Percentiles rank a stretch among this genome's conserved stretches.
These are phyloP conservation scores for Sciurus vulgaris DNA, from an alignment of 2,797 vertebrate species.

Conservation along the genomic window DNA sequence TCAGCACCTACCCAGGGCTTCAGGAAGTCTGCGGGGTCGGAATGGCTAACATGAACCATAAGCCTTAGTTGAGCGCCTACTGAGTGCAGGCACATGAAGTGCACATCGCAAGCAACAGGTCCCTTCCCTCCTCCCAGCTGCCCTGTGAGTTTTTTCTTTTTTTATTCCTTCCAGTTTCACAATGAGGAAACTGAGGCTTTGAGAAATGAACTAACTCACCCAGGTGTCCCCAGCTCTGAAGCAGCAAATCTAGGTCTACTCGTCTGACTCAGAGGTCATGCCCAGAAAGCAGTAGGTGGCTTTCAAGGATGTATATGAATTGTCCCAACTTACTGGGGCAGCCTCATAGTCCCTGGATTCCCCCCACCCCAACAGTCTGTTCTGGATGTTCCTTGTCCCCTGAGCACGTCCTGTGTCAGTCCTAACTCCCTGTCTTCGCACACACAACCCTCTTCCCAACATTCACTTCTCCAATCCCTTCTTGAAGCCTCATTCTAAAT, in stretches of 20 bases:
- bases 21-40: neutral
- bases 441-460: neutral
- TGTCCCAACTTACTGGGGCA: neutral
- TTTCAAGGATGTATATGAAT: conserved; percentile 48
- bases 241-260: conserved; percentile 20
- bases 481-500: conserved; percentile 28
- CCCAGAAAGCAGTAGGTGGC: neutral
- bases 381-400: neutral
- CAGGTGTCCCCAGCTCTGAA: conserved; percentile 44
- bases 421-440: neutral
- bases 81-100: neutral
- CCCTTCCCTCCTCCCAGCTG: neutral
- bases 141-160: neutral
- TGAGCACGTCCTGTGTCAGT: neutral
- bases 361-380: neutral
- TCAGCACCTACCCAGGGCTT: neutral
- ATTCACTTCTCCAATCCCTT: neutral
- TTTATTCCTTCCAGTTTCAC: conserved; percentile 8
- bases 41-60: neutral
- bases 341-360: neutral
- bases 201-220: conserved; percentile 60
- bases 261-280: conserved; percentile 41
- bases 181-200: conserved; percentile 50
- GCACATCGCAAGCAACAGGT: neutral
- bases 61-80: neutral